A percentile compares a stretch with the other conserved stretches of the same genome.
Evolutionary conservation across 2,888 invertebrate species (phyloP).

Genomic region (Athalia circularis): DNA sequence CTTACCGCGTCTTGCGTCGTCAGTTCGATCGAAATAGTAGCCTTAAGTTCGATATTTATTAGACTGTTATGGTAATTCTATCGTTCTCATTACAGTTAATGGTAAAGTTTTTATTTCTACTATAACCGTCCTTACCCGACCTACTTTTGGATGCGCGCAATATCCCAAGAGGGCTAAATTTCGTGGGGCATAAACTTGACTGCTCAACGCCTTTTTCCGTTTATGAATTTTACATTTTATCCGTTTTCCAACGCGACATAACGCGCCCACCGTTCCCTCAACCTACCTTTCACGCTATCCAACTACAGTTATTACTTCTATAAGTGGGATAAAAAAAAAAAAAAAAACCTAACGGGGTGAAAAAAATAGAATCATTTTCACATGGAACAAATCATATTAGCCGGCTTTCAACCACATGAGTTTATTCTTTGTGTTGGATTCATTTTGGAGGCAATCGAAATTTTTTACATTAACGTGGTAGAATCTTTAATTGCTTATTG

Average conservation of each 20-base stretch:
- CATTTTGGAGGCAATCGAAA: too few species aligned
- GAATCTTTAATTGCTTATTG: too few species aligned
- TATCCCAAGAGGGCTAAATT: constrained; percentile 45
- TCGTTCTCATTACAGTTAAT: constrained; percentile 39
- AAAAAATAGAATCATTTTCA: constrained; percentile 30
- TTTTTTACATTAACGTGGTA: too few species aligned
- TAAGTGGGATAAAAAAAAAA: constrained; percentile 9
- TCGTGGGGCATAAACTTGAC: constrained; percentile 38
- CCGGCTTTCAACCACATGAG: too few species aligned
- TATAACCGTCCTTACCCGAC: constrained; percentile 33
- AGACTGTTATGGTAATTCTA: constrained; percentile 30
- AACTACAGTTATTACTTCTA: constrained; percentile 40
- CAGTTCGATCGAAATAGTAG: constrained; percentile 1
- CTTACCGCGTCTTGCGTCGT: neutral
- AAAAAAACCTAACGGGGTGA: too few species aligned
- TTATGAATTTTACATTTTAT: constrained; percentile 46
- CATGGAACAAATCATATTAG: neutral
- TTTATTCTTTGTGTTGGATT: too few species aligned
- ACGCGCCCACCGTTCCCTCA: too few species aligned
- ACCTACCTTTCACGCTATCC: neutral
- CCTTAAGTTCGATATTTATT: constrained; percentile 26
- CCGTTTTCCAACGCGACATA: constrained; percentile 12
- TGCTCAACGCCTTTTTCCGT: constrained; percentile 40
- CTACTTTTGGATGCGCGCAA: constrained; percentile 42
- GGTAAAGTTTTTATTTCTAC: constrained; percentile 41